Base-by-base conservation (phyloP, 2,113 vertebrate species). In the Suncus etruscus region DNA sequence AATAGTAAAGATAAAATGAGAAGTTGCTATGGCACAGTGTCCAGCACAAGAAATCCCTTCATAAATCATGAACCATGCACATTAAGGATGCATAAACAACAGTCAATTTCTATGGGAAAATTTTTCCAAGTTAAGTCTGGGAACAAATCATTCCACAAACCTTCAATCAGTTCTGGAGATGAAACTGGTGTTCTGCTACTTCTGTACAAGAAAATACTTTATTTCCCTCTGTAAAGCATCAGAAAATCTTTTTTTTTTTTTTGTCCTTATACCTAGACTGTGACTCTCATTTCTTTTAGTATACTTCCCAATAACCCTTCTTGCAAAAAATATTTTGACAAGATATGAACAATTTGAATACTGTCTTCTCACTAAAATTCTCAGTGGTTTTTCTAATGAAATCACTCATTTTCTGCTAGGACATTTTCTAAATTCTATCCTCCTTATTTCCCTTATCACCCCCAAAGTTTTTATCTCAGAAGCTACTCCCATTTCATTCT, bases 1-100 rank as follows among this genome's bases (percentile, higher is more conserved):
- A 50, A 90, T 24, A 86, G 51, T 89, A 63, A 86, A 50, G 63
- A 63, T 77, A 50, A 87, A 87, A 80, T 50, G 58, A 80, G 48
- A 74, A 68, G 6, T 4, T 65, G 29, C n/a, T 70, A 54, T 45
- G 58, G 39, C 24, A 39, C 8, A 45, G 45, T 47, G 45, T n/a
- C 70, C 51, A 51, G 11, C 4, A 39, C 22, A 8, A 58, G 48
- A 72, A 83, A 72, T 22, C 11, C 25, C 11, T 20, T 87, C 63
- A 20, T 54, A 87, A 87, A 85, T 91, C 66, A 76, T 61, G 25
- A 63, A 51, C 85, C 39, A 63, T 32, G 39, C 47, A 76, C 8
- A 72, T 80, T 79, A 88, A 82, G 63, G 31, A 83, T 1, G 82
- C 3, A 70, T 29, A 79, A 68, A 70, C 15, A 86, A 80, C 89